A percentile compares a stretch with the other conserved stretches of the same genome.
Evolutionary conservation across 2,113 vertebrate species (phyloP).

Genomic region (Chionodraco myersi): DNA sequence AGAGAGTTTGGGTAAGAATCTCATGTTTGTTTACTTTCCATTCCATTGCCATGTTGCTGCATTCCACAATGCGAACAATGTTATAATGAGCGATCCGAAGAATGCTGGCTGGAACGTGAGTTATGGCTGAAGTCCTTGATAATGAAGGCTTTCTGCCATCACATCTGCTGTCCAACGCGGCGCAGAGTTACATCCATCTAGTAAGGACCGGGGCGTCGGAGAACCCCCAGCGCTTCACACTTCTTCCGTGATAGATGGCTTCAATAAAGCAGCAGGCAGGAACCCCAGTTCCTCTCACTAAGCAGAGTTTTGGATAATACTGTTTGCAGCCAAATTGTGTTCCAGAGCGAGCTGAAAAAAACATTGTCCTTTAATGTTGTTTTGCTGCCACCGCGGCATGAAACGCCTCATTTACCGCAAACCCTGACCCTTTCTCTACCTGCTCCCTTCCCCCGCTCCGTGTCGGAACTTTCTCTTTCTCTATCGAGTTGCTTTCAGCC

Average conservation of each 20-base stretch:
- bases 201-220: conserved; percentile 18
- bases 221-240: conserved; percentile 6
- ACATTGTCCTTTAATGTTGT: conserved; percentile 31
- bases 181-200: conserved; percentile 12
- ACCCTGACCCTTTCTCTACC: conserved; percentile 15
- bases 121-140: not conserved
- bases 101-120: not conserved
- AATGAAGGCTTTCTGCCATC: not conserved
- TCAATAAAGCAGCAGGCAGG: conserved; percentile 47
- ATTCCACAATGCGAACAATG: not conserved
- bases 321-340: conserved; percentile 28
- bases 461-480: conserved; percentile 30
- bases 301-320: conserved; percentile 52
- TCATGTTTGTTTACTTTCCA: not conserved
- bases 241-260: conserved; percentile 32
- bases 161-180: not conserved
- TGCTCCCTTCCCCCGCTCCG: not conserved
- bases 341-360: conserved; percentile 20
- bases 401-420: conserved; percentile 52
- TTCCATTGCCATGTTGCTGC: not conserved
- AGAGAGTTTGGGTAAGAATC: not conserved
- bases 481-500: conserved; percentile 60
- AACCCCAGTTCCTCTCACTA: conserved; percentile 20
- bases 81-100: not conserved
- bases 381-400: conserved; percentile 39